Base-by-base conservation (phyloP, 2,888 invertebrate genomes). In the Suillia variegata region DNA sequence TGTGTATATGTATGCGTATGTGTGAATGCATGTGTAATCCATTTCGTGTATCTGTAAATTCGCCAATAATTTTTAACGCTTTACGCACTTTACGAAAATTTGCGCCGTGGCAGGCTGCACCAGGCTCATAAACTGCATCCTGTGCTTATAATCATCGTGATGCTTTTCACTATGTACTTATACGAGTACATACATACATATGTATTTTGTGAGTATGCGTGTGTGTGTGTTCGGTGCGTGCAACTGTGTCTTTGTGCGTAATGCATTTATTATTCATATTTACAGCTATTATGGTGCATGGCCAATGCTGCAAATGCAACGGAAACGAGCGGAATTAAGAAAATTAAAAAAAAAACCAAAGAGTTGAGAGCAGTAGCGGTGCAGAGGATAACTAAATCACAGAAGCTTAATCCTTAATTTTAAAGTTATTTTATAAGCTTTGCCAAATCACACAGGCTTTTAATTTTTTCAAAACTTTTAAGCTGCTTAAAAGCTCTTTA, bases 181-280 rank as follows among this genome's bases (percentile, higher is more conserved):
- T 26, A 26, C 26, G 26, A 26, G 26, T 10, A 5, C 26, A 26
- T 10, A 26, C 26, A 26, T 10, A 26, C 26, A 26, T 10, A 26
- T 10, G 10, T 26, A 26, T 10, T n/a, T n/a, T n/a, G n/a, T n/a
- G n/a, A n/a, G n/a, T n/a, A n/a, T n/a, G n/a, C n/a, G n/a, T n/a
- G n/a, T n/a, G n/a, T n/a, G n/a, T n/a, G n/a, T n/a, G n/a, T n/a
- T n/a, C n/a, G n/a, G n/a, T n/a, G n/a, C n/a, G n/a, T n/a, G n/a
- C n/a, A n/a, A n/a, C n/a, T 31, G 31, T 31, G 31, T 31, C 5
- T 31, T 5, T 31, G 31, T 12, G 38, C 38, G 6, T 38, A 38
- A 38, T 38, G 10, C 38, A n/a, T 38, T 38, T 38, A 38, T 38
- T 38, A 38, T 38, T 38, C 38, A 38, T 38, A 38, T 38, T 38